Evolutionary conservation across 2,888 invertebrate species (phyloP), one percentile per base, ranked within the genome.

Genomic region (Diabrotica balteata): DNA sequence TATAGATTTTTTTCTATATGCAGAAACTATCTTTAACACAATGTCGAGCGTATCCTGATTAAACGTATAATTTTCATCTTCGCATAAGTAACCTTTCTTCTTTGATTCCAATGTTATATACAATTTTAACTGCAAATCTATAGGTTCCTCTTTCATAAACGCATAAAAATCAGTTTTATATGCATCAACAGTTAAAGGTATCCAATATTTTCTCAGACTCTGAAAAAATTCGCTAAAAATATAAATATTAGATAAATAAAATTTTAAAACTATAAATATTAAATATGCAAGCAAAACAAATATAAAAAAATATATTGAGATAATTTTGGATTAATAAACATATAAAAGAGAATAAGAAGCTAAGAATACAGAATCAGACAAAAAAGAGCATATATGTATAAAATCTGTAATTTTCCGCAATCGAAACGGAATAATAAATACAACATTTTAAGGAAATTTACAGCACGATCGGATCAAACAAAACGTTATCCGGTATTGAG

Each of bases 171-270:
- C 61, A 17, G 53, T 17, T 70, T 67, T 67, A 62, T 78, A 79
- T 22, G 58, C 52, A 60, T 59, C 67, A 2, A 78, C 68, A 59
- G 67, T 76, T 7, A 62, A 55, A 8, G 77, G 77, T 59, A 79
- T 76, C 77, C 77, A 78, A 58, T 77, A 78, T 69, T 79, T 79
- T 32, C 77, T 44, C 10, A 78, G 69, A 54, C 78, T 78, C 66
- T 79, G 77, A 58, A 72, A 76, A 72, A 77, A 78, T 67, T 78
- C 79, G 8, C 79, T 79, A 67, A 71, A 78, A 78, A 64, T 49
- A 66, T 42, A 32, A 8, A 11, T 54, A 50, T 9, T 57, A 50
- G 59, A 46, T 43, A 53, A 60, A 44, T 22, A 49, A 43, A 22
- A 22, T 50, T 50, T 47, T 42, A 11, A 11, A 50, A 59, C 43